A percentile compares a stretch with the other conserved stretches of the same genome.
Evolutionary conservation across 23 tunicate genomes (phyloP).

Genomic region (Ascidia mentula): DNA sequence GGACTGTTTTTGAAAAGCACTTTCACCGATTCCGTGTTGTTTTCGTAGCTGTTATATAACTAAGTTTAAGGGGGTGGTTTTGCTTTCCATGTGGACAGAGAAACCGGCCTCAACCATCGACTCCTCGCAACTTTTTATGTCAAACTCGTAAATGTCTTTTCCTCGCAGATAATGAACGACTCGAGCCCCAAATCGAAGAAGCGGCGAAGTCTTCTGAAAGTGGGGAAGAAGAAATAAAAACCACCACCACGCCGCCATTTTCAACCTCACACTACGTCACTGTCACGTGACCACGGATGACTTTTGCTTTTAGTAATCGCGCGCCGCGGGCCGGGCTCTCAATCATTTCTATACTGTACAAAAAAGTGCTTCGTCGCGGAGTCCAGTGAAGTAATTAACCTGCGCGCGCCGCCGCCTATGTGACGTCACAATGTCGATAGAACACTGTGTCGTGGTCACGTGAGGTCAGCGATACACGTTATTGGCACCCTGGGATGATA

Average conservation of each 20-base stretch:
- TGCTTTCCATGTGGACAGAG: too few species aligned
- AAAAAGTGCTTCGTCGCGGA: too few species aligned
- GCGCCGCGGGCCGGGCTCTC: not conserved
- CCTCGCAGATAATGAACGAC: constrained; percentile 46
- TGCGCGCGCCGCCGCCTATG: not conserved
- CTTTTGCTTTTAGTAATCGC: not conserved
- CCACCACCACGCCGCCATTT: not conserved
- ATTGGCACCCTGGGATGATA: too few species aligned
- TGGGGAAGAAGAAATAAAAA: constrained; percentile 50
- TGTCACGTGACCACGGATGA: not conserved
- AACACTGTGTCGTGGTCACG: constrained; percentile 5
- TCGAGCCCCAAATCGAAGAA: constrained; percentile 69
- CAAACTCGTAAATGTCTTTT: not conserved
- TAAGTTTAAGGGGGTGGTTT: too few species aligned
- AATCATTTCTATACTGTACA: not conserved
- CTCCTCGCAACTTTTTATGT: too few species aligned
- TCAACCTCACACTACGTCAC: not conserved
- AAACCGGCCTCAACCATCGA: too few species aligned
- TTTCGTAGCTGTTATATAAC: too few species aligned
- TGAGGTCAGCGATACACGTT: too few species aligned
- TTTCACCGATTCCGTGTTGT: too few species aligned
- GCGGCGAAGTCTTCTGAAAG: constrained; percentile 62
- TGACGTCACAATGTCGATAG: constrained; percentile 3
- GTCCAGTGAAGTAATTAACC: too few species aligned
- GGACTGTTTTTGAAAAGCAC: too few species aligned